These are phyloP conservation scores for Amblyteles armatorius DNA, from an alignment of 2,888 invertebrate genomes.

Conservation along the genomic window DNA sequence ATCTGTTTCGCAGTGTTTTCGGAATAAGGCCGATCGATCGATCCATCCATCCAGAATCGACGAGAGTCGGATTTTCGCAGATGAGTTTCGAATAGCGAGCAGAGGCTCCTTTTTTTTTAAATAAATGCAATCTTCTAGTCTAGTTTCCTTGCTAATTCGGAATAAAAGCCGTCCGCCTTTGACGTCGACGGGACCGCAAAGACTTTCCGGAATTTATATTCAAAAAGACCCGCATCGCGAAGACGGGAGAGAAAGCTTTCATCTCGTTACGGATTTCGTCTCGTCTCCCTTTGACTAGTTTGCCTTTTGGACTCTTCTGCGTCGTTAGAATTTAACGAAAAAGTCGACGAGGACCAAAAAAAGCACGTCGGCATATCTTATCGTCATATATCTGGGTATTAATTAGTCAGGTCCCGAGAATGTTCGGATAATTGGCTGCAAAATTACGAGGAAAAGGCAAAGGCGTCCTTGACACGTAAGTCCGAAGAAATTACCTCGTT, in stretches of 20 bases:
- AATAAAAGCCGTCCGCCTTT: conserved; percentile 24
- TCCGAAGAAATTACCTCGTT: not conserved
- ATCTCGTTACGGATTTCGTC: conserved; percentile 21
- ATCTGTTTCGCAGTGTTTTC: not conserved
- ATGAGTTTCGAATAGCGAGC: not conserved
- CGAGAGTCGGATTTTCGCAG: not conserved
- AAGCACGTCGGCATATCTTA: not conserved
- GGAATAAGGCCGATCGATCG: not conserved
- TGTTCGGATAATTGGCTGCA: conserved; percentile 66
- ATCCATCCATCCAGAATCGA: not conserved
- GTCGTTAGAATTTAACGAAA: conserved; percentile 6
- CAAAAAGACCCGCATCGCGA: conserved; percentile 3
- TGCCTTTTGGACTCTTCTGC: conserved; percentile 41
- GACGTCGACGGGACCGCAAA: conserved; percentile 1
- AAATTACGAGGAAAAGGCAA: not conserved
- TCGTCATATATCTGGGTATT: conserved; percentile 51
- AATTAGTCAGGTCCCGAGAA: conserved; percentile 67
- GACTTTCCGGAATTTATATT: conserved; percentile 32
- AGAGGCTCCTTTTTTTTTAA: not conserved
- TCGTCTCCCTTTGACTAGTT: conserved; percentile 36
- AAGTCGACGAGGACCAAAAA: conserved; percentile 3
- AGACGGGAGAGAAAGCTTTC: conserved; percentile 38
- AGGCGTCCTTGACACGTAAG: not conserved
- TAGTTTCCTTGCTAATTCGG: conserved; percentile 4
- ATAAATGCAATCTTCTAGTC: not conserved